Evolutionary conservation across 2,113 vertebrate species (phyloP), one percentile per base, ranked within the genome.

Genomic region (Sterna hirundo): DNA sequence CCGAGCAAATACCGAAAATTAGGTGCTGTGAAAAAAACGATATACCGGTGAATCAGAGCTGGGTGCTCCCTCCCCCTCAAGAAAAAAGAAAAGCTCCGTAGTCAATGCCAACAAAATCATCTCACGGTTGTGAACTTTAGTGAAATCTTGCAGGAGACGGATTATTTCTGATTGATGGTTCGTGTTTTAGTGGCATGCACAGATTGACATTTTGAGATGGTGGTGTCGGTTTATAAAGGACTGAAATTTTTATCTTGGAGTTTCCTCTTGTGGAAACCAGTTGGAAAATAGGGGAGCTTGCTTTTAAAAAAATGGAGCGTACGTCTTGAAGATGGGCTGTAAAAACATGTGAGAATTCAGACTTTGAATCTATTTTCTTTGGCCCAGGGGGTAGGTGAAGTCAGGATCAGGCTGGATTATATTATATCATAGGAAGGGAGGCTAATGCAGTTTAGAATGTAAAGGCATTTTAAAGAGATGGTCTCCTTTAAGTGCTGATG

Each of bases 131-230:
- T 64, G n/a, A 51, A 74, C 84, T 88, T 68, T 68, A 62, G 65
- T 86, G 84, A 94, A 66, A 93, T 96, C 92, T 94, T 91, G 94
- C 85, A 75, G 94, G 90, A 93, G 88, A 81, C 78, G 93, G 76
- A 95, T 92, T 85, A 90, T 91, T 95, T 96, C 92, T 86, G 70
- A 86, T 94, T 91, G 94, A 96, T 94, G 92, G 95, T 95, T 97
- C 38, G 7, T 91, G 85, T 96, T 93, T 91, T 93, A 93, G 76
- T 90, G 91, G 86, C 90, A 93, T 83, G 96, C 38, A 65, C 86
- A 76, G 70, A 78, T 30, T 84, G 87, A 80, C 93, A 95, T 97
- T 86, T 96, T 87, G 90, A 86, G 87, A 74, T 38, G 82, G 72
- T 70, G 66, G 80, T 83, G 96, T 83, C 66, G 52, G 85, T 80